These are phyloP conservation scores for Saguinus imperator DNA, from an alignment of 2,113 vertebrate species.

Conservation along the genomic window DNA sequence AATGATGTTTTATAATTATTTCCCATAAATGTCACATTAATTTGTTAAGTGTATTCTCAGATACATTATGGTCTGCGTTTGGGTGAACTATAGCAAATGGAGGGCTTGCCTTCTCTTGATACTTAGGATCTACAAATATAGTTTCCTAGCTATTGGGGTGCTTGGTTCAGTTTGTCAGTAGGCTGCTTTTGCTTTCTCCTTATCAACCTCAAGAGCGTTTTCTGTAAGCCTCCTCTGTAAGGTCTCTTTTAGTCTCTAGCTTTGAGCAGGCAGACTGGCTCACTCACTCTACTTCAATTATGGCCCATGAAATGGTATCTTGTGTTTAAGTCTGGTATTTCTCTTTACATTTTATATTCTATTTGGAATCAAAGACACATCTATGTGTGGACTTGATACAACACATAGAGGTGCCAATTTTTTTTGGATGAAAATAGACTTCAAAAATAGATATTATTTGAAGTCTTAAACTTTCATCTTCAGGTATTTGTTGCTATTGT, in stretches of 20 bases:
- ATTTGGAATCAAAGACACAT: background rate
- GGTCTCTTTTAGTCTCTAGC: background rate
- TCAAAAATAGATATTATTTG: too few species aligned
- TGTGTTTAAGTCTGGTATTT: too few species aligned
- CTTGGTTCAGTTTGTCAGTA: background rate
- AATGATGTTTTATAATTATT: background rate
- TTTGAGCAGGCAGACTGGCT: background rate
- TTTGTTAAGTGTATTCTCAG: background rate
- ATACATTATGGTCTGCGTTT: background rate
- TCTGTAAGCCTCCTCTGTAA: background rate
- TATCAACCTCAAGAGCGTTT: background rate
- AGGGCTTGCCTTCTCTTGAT: background rate
- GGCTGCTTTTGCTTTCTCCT: background rate
- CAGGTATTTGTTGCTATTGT: background rate
- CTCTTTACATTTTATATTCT: background rate
- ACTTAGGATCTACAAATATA: background rate
- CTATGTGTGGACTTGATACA: background rate
- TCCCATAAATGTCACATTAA: background rate
- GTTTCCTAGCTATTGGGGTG: background rate
- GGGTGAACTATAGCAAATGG: background rate
- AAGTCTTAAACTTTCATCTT: background rate
- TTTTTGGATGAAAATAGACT: background rate
- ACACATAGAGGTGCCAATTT: too few species aligned
- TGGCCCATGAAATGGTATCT: background rate
- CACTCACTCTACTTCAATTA: background rate